Evolutionary conservation across 2,888 invertebrate species (phyloP).

Genomic region (Aphrophora alni): DNA sequence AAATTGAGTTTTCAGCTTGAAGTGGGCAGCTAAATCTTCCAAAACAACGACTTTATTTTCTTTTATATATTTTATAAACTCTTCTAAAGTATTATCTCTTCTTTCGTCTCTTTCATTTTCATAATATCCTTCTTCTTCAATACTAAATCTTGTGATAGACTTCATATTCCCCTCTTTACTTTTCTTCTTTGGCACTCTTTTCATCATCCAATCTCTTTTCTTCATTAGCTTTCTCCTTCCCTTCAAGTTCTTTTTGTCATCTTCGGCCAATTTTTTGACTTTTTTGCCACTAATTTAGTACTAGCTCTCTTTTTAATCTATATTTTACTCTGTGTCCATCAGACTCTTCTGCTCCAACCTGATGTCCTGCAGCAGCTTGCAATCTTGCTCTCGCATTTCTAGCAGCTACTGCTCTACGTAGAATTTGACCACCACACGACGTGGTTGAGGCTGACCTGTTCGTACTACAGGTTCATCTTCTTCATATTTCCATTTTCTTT

Average conservation of each 20-base stretch:
- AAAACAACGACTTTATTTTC: conserved; percentile 90
- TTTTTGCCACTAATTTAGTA: conserved; percentile 92
- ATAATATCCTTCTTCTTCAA: conserved; percentile 93
- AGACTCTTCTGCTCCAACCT: conserved; percentile 56
- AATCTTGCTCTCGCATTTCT: no score
- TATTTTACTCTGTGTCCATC: conserved; percentile 59
- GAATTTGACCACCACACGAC: no score
- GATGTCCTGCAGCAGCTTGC: no score
- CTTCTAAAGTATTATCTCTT: conserved; percentile 75
- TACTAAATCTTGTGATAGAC: conserved; percentile 90
- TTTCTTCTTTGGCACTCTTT: conserved; percentile 74
- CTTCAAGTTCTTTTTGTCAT: conserved; percentile 75
- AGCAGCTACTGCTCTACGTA: no score
- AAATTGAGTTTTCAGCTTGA: conserved; percentile 89
- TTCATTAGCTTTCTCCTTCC: conserved; percentile 74
- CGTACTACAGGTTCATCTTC: no score
- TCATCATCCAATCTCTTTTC: conserved; percentile 76
- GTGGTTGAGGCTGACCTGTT: no score
- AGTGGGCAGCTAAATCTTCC: conserved; percentile 91
- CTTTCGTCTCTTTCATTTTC: conserved; percentile 71
- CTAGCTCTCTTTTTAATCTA: conserved; percentile 89
- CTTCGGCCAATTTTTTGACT: conserved; percentile 74
- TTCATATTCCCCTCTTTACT: conserved; percentile 82
- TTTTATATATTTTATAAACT: conserved; percentile 88
- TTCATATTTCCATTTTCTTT: no score